Conservation (phyloP, 2,113 vertebrate species). For the Hemibagrus wyckioides region DNA sequence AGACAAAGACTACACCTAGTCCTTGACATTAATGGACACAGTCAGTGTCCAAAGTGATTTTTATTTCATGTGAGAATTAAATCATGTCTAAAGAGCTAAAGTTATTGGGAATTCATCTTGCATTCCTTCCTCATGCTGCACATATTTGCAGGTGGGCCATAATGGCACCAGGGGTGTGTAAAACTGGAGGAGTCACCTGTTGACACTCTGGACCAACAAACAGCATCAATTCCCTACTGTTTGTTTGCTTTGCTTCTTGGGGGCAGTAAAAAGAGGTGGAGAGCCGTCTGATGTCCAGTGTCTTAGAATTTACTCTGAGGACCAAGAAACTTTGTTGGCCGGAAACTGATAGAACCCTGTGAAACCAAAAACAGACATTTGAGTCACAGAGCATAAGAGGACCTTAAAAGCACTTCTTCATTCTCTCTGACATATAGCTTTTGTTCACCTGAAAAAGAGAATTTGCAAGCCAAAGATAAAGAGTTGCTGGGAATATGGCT, state of each 20-base stretch:
- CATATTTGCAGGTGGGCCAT: constrained; percentile 8
- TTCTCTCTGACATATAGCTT: constrained; percentile 67
- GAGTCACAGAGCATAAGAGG: constrained; percentile 69
- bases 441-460: constrained; percentile 70
- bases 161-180: constrained; percentile 5
- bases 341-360: constrained; percentile 75
- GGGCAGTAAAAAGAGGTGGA: constrained; percentile 36
- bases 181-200: constrained; percentile 37
- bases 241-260: constrained; percentile 66
- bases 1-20: not conserved
- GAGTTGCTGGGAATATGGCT: constrained; percentile 40
- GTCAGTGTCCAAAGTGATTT: not conserved
- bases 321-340: constrained; percentile 58
- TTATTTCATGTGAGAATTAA: not conserved
- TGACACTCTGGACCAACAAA: constrained; percentile 51
- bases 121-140: constrained; percentile 1
- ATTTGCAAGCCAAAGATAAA: constrained; percentile 67
- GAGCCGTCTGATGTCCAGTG: constrained; percentile 47
- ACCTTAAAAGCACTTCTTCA: constrained; percentile 75
- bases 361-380: constrained; percentile 69
- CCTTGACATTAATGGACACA: not conserved
- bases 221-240: constrained; percentile 46
- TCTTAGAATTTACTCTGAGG: constrained; percentile 63
- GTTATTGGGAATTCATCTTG: not conserved
- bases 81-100: not conserved